phyloP scores from a whole-genome alignment of 1,140 invertebrate species.

The Acyrthosiphon pisum region DNA sequence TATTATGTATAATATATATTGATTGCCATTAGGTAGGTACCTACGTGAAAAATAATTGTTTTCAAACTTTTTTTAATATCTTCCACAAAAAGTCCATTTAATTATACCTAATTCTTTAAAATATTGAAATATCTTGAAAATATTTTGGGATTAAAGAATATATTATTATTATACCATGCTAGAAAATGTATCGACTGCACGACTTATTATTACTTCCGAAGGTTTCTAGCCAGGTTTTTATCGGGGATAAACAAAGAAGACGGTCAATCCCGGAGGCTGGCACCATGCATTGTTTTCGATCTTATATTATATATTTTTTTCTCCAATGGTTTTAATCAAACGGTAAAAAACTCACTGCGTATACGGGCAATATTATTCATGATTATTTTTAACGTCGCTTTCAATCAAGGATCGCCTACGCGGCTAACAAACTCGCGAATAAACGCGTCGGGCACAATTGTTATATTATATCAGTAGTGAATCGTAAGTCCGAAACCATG shows the following conservation, averaged over 20 bases:
- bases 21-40: neutral
- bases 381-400: neutral
- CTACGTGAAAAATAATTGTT: neutral
- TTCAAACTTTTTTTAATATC: neutral
- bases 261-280: constrained; percentile 24
- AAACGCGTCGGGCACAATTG: neutral
- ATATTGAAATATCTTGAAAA: neutral
- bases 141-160: neutral
- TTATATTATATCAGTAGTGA: constrained; percentile 18
- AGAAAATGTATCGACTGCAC: neutral
- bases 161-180: neutral
- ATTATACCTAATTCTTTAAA: neutral
- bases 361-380: neutral
- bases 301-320: constrained; percentile 7
- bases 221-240: neutral
- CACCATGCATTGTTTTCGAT: constrained; percentile 16
- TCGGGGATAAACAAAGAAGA: neutral
- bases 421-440: constrained; percentile 23
- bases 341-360: neutral
- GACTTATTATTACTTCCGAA: constrained; percentile 5
- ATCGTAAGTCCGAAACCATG: constrained; percentile 46
- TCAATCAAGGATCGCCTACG: constrained; percentile 50
- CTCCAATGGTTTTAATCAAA: constrained; percentile 29
- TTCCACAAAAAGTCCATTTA: neutral
- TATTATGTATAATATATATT: neutral